A percentile compares a stretch with the other conserved stretches of the same genome.
Evolutionary conservation across 1,140 invertebrate genomes (phyloP).

Genomic region (Theocolax elegans): DNA sequence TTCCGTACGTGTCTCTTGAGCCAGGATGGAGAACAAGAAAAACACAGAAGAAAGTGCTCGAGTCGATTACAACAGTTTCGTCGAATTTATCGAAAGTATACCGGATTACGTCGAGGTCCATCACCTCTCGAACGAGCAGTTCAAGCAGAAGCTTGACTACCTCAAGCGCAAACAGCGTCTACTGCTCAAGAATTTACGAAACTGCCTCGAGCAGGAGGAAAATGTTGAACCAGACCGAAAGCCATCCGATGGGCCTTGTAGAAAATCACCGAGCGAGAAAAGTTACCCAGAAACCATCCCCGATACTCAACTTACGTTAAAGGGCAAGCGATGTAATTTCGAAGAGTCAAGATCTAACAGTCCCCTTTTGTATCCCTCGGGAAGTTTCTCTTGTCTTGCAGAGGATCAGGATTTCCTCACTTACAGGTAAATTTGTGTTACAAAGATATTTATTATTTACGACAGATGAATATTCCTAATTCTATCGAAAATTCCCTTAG

Average conservation of each 20-base stretch:
- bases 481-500: too few species aligned
- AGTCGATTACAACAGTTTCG: constrained; percentile 67
- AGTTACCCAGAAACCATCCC: too few species aligned
- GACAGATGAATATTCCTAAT: too few species aligned
- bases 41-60: constrained; percentile 25
- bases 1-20: too few species aligned
- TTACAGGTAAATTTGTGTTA: constrained; percentile 53
- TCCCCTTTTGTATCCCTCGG: constrained; percentile 46
- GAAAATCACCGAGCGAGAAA: not conserved
- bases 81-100: constrained; percentile 76
- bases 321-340: constrained; percentile 60
- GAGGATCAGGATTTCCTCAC: constrained; percentile 60
- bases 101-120: constrained; percentile 77
- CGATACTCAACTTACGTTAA: constrained; percentile 40
- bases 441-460: too few species aligned
- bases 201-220: constrained; percentile 60
- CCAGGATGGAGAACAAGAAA: constrained; percentile 34
- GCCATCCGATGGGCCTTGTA: too few species aligned
- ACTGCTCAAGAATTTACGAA: constrained; percentile 68
- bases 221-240: not conserved
- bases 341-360: constrained; percentile 56
- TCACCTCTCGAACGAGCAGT: constrained; percentile 76
- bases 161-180: constrained; percentile 74
- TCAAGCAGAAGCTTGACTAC: constrained; percentile 73
- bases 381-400: constrained; percentile 49